A percentile compares a stretch with the other conserved stretches of the same genome.
Conservation (phyloP, 2,888 invertebrate genomes). For the Athrips mouffetella region DNA sequence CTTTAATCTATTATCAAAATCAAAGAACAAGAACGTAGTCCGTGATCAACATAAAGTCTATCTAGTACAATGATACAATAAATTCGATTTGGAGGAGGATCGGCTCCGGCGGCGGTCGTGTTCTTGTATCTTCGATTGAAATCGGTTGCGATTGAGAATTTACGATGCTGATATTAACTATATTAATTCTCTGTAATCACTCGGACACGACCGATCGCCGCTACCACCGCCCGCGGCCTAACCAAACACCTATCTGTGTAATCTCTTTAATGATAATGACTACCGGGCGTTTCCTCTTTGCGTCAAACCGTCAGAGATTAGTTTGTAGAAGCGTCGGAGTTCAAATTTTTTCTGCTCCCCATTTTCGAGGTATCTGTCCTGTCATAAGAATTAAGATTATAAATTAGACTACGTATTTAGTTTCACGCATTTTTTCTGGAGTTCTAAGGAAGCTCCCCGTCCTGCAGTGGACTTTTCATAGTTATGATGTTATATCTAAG, state of each 20-base stretch:
- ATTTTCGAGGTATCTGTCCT: too few species aligned
- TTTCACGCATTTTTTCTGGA: too few species aligned
- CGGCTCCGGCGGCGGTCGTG: conserved; percentile 11
- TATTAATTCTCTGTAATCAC: conserved; percentile 44
- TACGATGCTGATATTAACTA: conserved; percentile 29
- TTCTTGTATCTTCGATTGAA: conserved; percentile 22
- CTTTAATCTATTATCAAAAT: conserved; percentile 2
- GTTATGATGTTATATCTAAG: too few species aligned
- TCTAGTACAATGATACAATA: conserved; percentile 12
- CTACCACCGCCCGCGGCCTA: conserved; percentile 40
- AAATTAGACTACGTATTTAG: too few species aligned
- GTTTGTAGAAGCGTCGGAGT: conserved; percentile 14
- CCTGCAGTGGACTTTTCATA: too few species aligned
- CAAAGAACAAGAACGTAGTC: conserved; percentile 2
- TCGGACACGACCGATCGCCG: conserved; percentile 41
- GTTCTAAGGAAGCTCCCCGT: too few species aligned
- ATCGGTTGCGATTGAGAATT: conserved; percentile 23
- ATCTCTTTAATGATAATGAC: conserved; percentile 60
- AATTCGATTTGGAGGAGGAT: conserved; percentile 13
- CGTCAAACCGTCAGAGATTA: conserved; percentile 24
- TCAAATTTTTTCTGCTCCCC: too few species aligned
- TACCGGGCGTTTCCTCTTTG: conserved; percentile 47
- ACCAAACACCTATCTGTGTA: conserved; percentile 47
- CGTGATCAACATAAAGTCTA: conserved; percentile 5
- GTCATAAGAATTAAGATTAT: too few species aligned